Base-by-base conservation (phyloP, 2,797 vertebrate species). In the Pangasius mekongensis region DNA sequence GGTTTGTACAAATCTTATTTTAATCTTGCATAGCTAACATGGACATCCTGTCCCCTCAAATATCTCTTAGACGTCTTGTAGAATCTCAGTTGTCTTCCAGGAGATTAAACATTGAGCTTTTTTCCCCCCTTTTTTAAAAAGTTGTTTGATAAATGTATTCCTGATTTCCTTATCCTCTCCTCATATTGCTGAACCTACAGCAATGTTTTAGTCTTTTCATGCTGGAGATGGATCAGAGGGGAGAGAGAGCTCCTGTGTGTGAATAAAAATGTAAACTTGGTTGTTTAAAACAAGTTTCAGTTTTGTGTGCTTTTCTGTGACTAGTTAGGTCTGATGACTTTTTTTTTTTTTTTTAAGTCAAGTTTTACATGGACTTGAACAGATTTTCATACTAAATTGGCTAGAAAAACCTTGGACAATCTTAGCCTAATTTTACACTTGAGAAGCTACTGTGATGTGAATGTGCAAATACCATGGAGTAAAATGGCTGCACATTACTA, bases 181-280 rank as follows among this genome's bases (percentile, higher is more conserved):
- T 73, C 69, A 16, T 83, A 24, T 67, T 33, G 62, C 64, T 36
- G 54, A 84, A 20, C 4, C 7, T 69, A 10, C n/a, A 56, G 47
- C 49, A 14, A 84, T 58, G 22, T 84, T 73, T 85, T 85, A 85
- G 58, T 47, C 60, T 30, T n/a, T n/a, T 66, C 60, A 66, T 83
- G 39, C 27, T 66, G 27, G 39, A 74, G 69, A 27, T 22, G 16
- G 33, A 62, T 30, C 27, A 47, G 71, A 85, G 52, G 54, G 3
- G 9, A 49, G 43, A 52, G 14, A 11, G 16, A 9, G n/a, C 43
- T 78, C 33, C 6, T 86, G 4, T 77, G 30, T 56, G 39, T 86
- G 81, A 83, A 83, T 83, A 83, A 64, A 78, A 83, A 47, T 18
- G 36, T 85, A 56, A 49, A 24, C 30, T 49, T 74, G n/a, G 76